Evolutionary conservation across 2,113 vertebrate genomes (phyloP).

Genomic region (Leptodactylus fuscus): DNA sequence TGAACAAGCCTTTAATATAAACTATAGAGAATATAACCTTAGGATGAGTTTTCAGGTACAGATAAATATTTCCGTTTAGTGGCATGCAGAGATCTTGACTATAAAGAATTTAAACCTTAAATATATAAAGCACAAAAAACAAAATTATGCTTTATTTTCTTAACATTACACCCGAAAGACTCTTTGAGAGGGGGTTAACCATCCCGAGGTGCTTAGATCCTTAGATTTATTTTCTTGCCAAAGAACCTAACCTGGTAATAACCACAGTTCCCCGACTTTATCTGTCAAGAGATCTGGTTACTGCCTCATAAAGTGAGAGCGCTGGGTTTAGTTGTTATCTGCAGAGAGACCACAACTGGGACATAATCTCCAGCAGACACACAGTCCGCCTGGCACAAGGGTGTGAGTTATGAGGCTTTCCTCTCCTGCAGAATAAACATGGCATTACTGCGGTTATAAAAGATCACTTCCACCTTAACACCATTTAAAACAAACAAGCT

Average conservation of each 20-base stretch:
- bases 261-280: constrained; percentile 17
- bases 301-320: constrained; percentile 49
- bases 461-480: constrained; percentile 46
- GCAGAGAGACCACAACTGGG: constrained; percentile 42
- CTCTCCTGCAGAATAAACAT: constrained; percentile 40
- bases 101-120: too few species aligned
- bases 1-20: too few species aligned
- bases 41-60: too few species aligned
- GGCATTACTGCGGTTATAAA: constrained; percentile 36
- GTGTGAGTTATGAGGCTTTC: constrained; percentile 53
- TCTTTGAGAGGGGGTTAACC: background rate
- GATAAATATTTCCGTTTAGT: too few species aligned
- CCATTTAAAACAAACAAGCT: constrained; percentile 33
- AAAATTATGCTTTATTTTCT: background rate
- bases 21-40: too few species aligned
- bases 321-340: constrained; percentile 52
- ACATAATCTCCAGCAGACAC: constrained; percentile 45
- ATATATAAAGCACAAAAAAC: too few species aligned
- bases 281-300: constrained; percentile 51
- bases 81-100: too few species aligned
- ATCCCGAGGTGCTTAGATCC: background rate
- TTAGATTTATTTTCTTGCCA: background rate
- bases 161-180: background rate
- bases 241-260: constrained; percentile 32
- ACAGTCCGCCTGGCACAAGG: constrained; percentile 47